These are phyloP conservation scores for Sprattus sprattus DNA, from an alignment of 2,113 vertebrate species.

Conservation along the genomic window DNA sequence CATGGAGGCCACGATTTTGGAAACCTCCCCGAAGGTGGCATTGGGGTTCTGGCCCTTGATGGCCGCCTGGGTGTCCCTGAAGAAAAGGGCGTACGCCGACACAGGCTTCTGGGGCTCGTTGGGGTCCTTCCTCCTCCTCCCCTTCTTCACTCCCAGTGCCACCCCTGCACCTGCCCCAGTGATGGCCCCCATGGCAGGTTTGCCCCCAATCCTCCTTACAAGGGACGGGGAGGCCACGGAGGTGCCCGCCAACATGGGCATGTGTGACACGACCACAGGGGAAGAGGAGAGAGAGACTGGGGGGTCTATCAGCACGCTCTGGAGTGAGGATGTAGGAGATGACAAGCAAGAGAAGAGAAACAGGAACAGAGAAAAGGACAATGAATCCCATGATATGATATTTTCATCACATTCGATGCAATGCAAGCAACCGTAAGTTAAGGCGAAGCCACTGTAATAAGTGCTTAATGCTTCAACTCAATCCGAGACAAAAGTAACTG, in stretches of 20 bases:
- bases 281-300: slow-evolving; percentile 67
- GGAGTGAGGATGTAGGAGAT: slow-evolving; percentile 12
- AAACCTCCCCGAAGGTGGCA: slow-evolving; percentile 90
- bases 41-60: slow-evolving; percentile 92
- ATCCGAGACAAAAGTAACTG: no score
- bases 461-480: no score
- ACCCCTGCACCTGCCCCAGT: slow-evolving; percentile 56
- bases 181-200: slow-evolving; percentile 40
- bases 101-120: slow-evolving; percentile 88
- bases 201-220: slow-evolving; percentile 34
- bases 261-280: slow-evolving; percentile 21
- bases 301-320: slow-evolving; percentile 72
- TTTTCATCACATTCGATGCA: neutral
- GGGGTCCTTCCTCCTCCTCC: slow-evolving; percentile 83
- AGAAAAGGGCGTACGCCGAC: slow-evolving; percentile 88
- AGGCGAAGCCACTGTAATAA: no score
- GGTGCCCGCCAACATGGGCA: slow-evolving; percentile 46
- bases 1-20: slow-evolving; percentile 92
- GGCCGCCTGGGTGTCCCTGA: slow-evolving; percentile 88
- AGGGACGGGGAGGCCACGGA: slow-evolving; percentile 53
- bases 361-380: neutral
- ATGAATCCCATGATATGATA: neutral
- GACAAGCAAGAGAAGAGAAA: neutral
- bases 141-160: slow-evolving; percentile 61
- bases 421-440: no score